Percentiles rank a stretch among this genome's conserved stretches.
Conservation (phyloP, 2,888 invertebrate genomes). For the Drosophila rubida region DNA sequence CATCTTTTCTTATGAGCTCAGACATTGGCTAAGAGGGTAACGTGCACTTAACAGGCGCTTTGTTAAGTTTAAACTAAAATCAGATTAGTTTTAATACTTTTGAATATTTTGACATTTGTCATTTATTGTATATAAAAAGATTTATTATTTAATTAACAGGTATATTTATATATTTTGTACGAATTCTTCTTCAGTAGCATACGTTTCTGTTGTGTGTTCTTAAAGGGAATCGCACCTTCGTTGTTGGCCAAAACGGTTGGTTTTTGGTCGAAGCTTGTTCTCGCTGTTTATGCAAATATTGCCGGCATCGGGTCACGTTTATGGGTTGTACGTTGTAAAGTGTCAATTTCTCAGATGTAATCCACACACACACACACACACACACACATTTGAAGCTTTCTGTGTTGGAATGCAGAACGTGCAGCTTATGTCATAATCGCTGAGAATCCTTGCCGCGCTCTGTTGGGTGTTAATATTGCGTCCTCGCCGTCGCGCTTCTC, state of each 20-base stretch:
- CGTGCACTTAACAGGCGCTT: background rate
- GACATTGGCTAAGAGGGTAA: constrained; percentile 16
- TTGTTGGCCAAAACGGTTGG: background rate
- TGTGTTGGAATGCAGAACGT: constrained; percentile 62
- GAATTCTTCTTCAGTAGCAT: no score
- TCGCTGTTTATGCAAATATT: constrained; percentile 71
- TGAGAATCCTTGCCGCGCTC: constrained; percentile 44
- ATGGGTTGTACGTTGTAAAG: constrained; percentile 73
- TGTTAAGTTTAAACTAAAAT: no score
- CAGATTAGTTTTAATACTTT: no score
- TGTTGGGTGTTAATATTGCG: constrained; percentile 70
- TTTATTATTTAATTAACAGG: background rate
- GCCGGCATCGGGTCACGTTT: constrained; percentile 73
- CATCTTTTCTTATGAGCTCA: constrained; percentile 43
- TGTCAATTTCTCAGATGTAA: constrained; percentile 77
- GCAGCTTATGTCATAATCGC: constrained; percentile 79
- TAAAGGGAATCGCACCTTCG: constrained; percentile 40
- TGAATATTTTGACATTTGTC: no score
- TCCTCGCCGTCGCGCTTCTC: constrained; percentile 58
- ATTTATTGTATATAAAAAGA: background rate
- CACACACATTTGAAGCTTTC: constrained; percentile 18
- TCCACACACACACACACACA: constrained; percentile 16
- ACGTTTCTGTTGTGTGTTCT: background rate
- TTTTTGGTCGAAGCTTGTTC: constrained; percentile 21
- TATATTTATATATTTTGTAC: no score